These are phyloP conservation scores for Turdus rufiventris DNA, from an alignment of 2,113 vertebrate genomes.

Conservation along the genomic window DNA sequence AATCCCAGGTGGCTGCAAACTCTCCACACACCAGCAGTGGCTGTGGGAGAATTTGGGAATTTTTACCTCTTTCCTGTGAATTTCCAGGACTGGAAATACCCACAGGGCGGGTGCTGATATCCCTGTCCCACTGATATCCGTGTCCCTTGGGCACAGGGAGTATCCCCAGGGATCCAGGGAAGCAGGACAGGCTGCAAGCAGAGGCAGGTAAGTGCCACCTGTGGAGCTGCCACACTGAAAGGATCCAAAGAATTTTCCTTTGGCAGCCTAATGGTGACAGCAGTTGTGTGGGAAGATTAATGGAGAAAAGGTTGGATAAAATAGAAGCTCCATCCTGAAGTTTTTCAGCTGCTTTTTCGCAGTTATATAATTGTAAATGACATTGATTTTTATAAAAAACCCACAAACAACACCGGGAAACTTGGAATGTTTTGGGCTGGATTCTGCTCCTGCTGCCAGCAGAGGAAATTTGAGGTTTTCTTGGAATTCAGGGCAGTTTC, in stretches of 20 bases:
- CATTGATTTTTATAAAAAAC: not conserved
- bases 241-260: not conserved
- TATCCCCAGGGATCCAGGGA: accelerated
- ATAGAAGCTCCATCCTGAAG: slow-evolving; percentile 27
- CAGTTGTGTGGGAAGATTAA: slow-evolving; percentile 53
- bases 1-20: not conserved
- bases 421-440: not conserved
- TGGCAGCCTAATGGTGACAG: slow-evolving; percentile 53
- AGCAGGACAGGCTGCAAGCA: not conserved
- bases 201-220: slow-evolving; percentile 11
- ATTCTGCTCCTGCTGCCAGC: not conserved
- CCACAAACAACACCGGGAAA: not conserved
- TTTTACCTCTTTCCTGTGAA: not conserved
- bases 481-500: not conserved
- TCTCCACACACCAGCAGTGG: accelerated
- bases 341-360: slow-evolving; percentile 41
- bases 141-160: accelerated
- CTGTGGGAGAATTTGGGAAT: not conserved
- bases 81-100: not conserved
- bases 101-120: accelerated
- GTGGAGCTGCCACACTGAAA: not conserved
- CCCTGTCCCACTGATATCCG: not conserved
- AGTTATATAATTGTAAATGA: slow-evolving; percentile 35
- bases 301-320: slow-evolving; percentile 52
- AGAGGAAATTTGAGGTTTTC: not conserved